Evolutionary conservation across 2,113 vertebrate species (phyloP).

Genomic region (Hystrix cristata): DNA sequence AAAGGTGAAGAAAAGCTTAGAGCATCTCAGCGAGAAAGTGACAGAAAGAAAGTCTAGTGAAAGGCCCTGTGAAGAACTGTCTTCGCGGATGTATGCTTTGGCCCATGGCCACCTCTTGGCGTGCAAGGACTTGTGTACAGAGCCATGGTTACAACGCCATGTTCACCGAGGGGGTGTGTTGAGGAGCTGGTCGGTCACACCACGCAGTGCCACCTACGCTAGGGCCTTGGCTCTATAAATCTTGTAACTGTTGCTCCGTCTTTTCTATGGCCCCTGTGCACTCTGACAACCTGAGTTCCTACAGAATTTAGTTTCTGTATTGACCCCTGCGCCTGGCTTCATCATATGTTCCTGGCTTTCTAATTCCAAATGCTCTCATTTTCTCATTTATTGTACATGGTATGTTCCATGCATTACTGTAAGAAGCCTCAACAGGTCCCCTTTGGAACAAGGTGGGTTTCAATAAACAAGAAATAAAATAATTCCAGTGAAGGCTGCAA

Average conservation of each 20-base stretch:
- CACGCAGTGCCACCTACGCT: fast-evolving
- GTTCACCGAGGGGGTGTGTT: not conserved
- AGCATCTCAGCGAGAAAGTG: not conserved
- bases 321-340: not conserved
- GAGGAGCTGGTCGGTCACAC: not conserved
- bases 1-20: not conserved
- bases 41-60: not conserved
- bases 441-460: conserved; percentile 65
- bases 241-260: not conserved
- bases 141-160: not conserved
- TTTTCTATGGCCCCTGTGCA: not conserved
- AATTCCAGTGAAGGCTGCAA: conserved; percentile 63
- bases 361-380: not conserved
- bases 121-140: not conserved
- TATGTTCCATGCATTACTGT: not conserved
- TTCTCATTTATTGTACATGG: conserved; percentile 37
- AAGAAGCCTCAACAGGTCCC: conserved; percentile 52
- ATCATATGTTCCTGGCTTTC: not conserved
- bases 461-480: conserved; percentile 77
- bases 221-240: not conserved
- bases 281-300: not conserved
- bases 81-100: not conserved
- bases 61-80: not conserved
- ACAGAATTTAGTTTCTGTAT: not conserved
- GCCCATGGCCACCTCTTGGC: not conserved